Evolutionary conservation across 2,888 invertebrate genomes (phyloP).

Genomic region (Eupsilia transversa): DNA sequence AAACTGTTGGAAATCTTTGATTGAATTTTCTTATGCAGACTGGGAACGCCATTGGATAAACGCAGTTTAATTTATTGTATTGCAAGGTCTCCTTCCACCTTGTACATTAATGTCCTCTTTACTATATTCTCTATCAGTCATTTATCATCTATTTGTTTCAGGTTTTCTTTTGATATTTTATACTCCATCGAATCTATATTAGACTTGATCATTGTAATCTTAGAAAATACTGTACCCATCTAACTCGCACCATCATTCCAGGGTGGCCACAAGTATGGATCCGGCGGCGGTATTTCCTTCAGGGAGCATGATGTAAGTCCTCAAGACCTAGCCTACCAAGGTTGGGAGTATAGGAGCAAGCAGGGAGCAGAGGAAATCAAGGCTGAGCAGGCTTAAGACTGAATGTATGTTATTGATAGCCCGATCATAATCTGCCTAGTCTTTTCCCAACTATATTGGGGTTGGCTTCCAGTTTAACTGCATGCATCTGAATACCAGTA

Average conservation of each 20-base stretch:
- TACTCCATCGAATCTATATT: not conserved
- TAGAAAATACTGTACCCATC: not conserved
- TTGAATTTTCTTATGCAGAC: too few species aligned
- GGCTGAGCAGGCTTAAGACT: slow-evolving; percentile 80
- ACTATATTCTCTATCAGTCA: not conserved
- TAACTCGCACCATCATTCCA: slow-evolving; percentile 62
- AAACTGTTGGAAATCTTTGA: too few species aligned
- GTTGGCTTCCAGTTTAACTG: not conserved
- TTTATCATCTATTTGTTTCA: not conserved
- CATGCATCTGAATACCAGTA: not conserved
- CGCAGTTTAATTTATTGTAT: too few species aligned
- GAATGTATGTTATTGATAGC: slow-evolving; percentile 29
- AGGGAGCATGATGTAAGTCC: slow-evolving; percentile 90
- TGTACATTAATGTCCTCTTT: too few species aligned
- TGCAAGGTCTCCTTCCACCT: too few species aligned
- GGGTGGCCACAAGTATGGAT: slow-evolving; percentile 83
- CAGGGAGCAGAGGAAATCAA: slow-evolving; percentile 88
- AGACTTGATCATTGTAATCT: not conserved
- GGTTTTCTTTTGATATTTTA: not conserved
- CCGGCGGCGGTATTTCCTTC: slow-evolving; percentile 92
- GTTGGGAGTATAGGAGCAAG: slow-evolving; percentile 92
- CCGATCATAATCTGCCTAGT: not conserved
- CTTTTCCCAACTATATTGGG: too few species aligned
- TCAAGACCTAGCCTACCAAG: slow-evolving; percentile 94
- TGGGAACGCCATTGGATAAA: too few species aligned